Evolutionary conservation across 2,888 invertebrate genomes (phyloP).

Genomic region (Lutraria lutraria): DNA sequence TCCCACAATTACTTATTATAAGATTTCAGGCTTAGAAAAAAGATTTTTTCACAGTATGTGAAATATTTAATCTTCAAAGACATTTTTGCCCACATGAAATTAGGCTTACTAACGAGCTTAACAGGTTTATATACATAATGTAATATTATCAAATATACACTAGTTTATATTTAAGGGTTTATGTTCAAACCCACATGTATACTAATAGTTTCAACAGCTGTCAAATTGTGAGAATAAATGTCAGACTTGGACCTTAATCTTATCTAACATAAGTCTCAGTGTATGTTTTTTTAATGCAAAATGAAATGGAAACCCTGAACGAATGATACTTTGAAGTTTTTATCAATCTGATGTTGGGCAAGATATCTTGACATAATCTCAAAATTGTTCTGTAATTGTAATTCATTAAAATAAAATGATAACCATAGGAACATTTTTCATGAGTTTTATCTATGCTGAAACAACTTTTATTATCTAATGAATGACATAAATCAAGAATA

Average conservation of each 20-base stretch:
- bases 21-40: background rate
- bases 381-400: too few relatives aligned
- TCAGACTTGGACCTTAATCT: background rate
- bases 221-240: background rate
- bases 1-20: background rate
- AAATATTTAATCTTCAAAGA: background rate
- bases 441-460: too few relatives aligned
- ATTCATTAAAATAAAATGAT: too few relatives aligned
- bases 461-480: too few relatives aligned
- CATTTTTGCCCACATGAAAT: background rate
- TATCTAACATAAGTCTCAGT: background rate
- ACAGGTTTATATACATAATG: background rate
- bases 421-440: too few relatives aligned
- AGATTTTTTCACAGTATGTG: background rate
- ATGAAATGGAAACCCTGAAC: background rate
- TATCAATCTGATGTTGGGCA: too few relatives aligned
- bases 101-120: background rate
- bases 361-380: too few relatives aligned
- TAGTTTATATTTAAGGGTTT: constrained; percentile 10
- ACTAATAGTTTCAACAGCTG: background rate
- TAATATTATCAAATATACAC: constrained; percentile 2
- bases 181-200: constrained; percentile 6
- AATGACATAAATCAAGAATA: too few relatives aligned
- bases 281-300: background rate
- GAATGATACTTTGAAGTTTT: too few relatives aligned